Evolutionary conservation across 2,797 vertebrate genomes (phyloP).

Genomic region (Propithecus perrieri): DNA sequence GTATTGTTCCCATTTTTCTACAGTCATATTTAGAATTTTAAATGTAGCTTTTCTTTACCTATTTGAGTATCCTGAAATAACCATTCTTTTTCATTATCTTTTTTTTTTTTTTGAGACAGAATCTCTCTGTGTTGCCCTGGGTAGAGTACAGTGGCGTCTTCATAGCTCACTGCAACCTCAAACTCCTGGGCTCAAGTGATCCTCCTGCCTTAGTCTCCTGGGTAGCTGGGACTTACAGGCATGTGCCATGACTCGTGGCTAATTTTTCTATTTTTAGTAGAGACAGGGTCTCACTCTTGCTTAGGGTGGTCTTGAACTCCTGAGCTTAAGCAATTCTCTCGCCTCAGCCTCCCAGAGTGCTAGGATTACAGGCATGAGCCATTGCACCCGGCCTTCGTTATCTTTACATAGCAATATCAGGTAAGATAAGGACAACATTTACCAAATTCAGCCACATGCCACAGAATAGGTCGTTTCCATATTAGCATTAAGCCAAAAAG

Average conservation of each 20-base stretch:
- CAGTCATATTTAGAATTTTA: slow-evolving; percentile 38
- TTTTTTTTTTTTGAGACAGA: no score
- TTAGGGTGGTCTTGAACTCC: no score
- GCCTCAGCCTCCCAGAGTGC: no score
- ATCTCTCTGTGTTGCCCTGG: no score
- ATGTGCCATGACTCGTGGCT: no score
- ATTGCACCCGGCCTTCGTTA: not conserved
- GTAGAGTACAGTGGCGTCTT: not conserved
- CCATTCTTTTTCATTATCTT: not conserved
- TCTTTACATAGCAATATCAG: slow-evolving; percentile 27
- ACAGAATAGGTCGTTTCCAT: slow-evolving; percentile 27
- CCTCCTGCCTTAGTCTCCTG: not conserved
- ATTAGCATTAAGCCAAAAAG: slow-evolving; percentile 29
- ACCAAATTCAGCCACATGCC: not conserved
- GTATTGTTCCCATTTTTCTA: slow-evolving; percentile 10
- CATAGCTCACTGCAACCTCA: not conserved
- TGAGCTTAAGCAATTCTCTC: no score
- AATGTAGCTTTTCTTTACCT: slow-evolving; percentile 42
- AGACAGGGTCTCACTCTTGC: no score
- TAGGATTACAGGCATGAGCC: no score
- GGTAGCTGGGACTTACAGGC: not conserved
- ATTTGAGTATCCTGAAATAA: slow-evolving; percentile 1
- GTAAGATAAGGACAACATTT: slow-evolving; percentile 17
- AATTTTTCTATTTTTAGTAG: no score
- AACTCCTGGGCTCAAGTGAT: not conserved